phyloP scores from a whole-genome alignment of 1,140 invertebrate species.

The Leptopilina boulardi region DNA sequence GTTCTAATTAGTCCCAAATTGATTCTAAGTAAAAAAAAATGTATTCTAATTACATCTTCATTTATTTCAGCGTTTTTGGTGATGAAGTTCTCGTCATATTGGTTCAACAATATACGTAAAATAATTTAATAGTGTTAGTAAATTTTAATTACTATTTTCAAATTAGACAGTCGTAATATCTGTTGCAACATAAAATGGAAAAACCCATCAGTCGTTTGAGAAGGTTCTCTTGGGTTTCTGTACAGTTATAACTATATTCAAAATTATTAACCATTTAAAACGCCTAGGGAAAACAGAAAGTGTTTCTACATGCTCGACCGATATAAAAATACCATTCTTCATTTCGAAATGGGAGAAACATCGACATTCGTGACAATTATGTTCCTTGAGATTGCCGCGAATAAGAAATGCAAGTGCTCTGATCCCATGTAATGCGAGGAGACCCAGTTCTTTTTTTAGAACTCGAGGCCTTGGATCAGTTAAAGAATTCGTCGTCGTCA shows the following conservation, averaged over 20 bases:
- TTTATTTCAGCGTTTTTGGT: no score
- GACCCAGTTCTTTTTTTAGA: conserved; percentile 18
- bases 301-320: not conserved
- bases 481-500: conserved; percentile 91
- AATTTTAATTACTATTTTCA: not conserved
- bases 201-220: conserved; percentile 22
- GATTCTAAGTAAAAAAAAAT: not conserved
- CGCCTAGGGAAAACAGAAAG: not conserved
- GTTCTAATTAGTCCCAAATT: not conserved
- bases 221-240: conserved; percentile 1
- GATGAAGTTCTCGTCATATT: no score
- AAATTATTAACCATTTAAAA: not conserved
- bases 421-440: conserved; percentile 7
- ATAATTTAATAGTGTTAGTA: no score
- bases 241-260: not conserved
- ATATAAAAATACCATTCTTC: conserved; percentile 30
- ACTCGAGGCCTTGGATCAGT: conserved; percentile 64
- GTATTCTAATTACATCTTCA: no score
- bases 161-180: conserved; percentile 4
- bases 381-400: conserved; percentile 22
- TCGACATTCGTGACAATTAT: not conserved
- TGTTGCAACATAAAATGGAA: not conserved
- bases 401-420: conserved; percentile 31
- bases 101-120: no score
- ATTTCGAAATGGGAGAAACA: not conserved